Percentiles rank a stretch among this genome's conserved stretches.
These are phyloP conservation scores for Odiellus spinosus DNA, from an alignment of 2,888 invertebrate species.

Conservation along the genomic window DNA sequence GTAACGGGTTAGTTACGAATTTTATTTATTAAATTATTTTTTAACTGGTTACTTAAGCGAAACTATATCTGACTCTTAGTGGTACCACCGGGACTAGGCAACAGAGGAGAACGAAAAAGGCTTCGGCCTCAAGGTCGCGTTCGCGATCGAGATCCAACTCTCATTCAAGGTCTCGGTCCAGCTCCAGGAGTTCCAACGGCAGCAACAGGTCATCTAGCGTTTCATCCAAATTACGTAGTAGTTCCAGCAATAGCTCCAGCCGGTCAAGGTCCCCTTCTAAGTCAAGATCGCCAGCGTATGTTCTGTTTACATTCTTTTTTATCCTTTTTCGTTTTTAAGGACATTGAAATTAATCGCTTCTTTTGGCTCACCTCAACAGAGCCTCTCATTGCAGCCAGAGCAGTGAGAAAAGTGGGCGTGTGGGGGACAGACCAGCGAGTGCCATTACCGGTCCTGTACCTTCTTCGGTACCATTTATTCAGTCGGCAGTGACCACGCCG, in stretches of 20 bases:
- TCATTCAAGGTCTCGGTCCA: constrained; percentile 24
- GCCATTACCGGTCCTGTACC: constrained; percentile 23
- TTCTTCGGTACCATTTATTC: constrained; percentile 6
- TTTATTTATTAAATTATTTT: too few relatives aligned
- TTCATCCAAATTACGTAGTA: constrained; percentile 19
- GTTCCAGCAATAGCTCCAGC: constrained; percentile 30
- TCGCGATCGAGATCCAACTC: constrained; percentile 23
- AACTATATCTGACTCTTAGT: constrained; percentile 5
- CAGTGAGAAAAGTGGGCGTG: constrained; percentile 17
- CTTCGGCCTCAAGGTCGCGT: constrained; percentile 23
- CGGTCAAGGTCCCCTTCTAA: constrained; percentile 30
- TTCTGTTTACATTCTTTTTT: constrained; percentile 1
- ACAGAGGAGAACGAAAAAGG: constrained; percentile 10
- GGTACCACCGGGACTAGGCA: constrained; percentile 1
- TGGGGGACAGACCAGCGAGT: constrained; percentile 18
- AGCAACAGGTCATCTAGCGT: constrained; percentile 23
- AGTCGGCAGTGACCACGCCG: constrained; percentile 12
- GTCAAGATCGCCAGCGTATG: constrained; percentile 21
- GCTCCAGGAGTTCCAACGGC: constrained; percentile 25
- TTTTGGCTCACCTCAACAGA: constrained; percentile 2
- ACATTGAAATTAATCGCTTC: background rate
- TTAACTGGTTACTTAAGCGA: constrained; percentile 3
- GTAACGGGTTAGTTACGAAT: too few relatives aligned
- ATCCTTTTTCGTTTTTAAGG: background rate
- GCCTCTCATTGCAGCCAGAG: constrained; percentile 20